These are phyloP conservation scores for Dermatophagoides farinae DNA, from an alignment of 1,140 invertebrate genomes.

Conservation along the genomic window DNA sequence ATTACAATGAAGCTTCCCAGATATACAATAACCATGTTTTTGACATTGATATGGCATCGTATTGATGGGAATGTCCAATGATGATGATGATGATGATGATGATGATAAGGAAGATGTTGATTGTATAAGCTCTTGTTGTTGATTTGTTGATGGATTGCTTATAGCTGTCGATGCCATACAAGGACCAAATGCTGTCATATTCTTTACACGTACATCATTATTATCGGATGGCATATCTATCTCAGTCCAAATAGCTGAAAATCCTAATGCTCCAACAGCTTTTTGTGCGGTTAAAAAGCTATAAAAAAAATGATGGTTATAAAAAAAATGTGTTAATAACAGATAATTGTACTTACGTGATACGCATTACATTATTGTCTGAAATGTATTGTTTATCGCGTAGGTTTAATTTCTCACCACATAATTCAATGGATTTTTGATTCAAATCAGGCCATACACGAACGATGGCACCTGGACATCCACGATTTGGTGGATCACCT, in stretches of 20 bases:
- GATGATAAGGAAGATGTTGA: too few relatives aligned
- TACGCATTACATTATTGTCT: conserved; percentile 37
- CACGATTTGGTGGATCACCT: conserved; percentile 48
- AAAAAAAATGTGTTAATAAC: not conserved
- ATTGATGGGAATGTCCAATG: not conserved
- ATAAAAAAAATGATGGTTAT: conserved; percentile 23
- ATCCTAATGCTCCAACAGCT: conserved; percentile 56
- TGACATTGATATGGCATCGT: conserved; percentile 38
- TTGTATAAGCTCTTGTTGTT: too few relatives aligned
- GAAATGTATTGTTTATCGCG: conserved; percentile 57
- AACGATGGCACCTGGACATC: conserved; percentile 68
- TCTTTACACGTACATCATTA: too few relatives aligned
- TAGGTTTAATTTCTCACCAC: conserved; percentile 50
- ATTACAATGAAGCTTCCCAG: conserved; percentile 51
- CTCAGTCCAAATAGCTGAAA: conserved; percentile 73
- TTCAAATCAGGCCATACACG: conserved; percentile 48
- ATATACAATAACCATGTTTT: conserved; percentile 52
- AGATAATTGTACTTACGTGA: not conserved
- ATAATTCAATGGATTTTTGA: conserved; percentile 55
- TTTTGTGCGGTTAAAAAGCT: conserved; percentile 65
- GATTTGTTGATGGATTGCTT: too few relatives aligned
- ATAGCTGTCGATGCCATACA: too few relatives aligned
- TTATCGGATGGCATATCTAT: conserved; percentile 19
- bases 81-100: too few relatives aligned
- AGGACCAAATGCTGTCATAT: too few relatives aligned